phyloP scores from a whole-genome alignment of 1,140 invertebrate genomes.

The Nautilus pompilius region DNA sequence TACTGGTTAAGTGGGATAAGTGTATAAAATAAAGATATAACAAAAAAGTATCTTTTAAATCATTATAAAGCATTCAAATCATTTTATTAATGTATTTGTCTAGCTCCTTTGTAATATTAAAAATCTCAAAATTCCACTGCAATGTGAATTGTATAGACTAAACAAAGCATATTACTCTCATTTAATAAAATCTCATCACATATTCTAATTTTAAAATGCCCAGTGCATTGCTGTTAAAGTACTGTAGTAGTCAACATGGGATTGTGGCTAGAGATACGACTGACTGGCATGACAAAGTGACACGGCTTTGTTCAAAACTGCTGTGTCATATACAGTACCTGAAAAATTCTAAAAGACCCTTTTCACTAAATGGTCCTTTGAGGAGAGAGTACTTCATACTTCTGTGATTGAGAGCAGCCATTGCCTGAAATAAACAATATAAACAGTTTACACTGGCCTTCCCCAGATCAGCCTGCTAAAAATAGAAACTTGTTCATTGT shows the following conservation, averaged over 20 bases:
- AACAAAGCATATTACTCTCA: constrained; percentile 18
- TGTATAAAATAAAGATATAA: too few species aligned
- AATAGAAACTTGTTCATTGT: not conserved
- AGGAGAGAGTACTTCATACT: constrained; percentile 96
- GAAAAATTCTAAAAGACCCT: constrained; percentile 93
- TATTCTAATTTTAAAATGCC: not conserved
- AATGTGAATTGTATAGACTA: not conserved
- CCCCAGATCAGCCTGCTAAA: not conserved
- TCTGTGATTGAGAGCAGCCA: constrained; percentile 93
- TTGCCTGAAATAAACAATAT: constrained; percentile 80
- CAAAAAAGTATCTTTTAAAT: too few species aligned
- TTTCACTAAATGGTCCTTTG: constrained; percentile 88
- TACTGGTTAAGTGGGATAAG: too few species aligned
- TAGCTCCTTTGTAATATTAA: too few species aligned
- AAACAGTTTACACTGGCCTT: not conserved
- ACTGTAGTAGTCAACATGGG: not conserved
- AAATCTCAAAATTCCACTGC: too few species aligned
- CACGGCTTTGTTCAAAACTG: not conserved
- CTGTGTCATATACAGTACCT: constrained; percentile 56
- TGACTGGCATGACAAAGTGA: not conserved
- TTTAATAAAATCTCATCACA: not conserved
- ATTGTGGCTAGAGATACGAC: not conserved
- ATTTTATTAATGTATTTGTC: too few species aligned
- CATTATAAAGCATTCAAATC: too few species aligned
- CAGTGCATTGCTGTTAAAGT: not conserved